These are phyloP conservation scores for Metalampra italica DNA, from an alignment of 2,888 invertebrate genomes.

Conservation along the genomic window DNA sequence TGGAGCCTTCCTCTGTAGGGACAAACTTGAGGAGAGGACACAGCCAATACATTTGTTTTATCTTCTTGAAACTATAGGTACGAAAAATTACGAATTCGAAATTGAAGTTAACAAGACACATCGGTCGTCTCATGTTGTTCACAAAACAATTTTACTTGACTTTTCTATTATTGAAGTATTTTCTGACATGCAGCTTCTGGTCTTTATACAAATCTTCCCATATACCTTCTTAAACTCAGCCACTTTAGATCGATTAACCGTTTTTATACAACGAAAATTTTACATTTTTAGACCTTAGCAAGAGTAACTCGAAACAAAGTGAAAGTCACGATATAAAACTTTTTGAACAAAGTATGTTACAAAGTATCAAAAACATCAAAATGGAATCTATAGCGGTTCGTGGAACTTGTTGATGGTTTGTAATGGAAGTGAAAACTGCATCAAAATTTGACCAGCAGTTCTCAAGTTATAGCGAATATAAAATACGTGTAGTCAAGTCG, in stretches of 20 bases:
- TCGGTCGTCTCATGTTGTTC: not conserved
- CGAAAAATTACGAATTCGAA: not conserved
- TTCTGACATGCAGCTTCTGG: not conserved
- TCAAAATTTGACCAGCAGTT: too few species aligned
- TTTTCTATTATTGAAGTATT: not conserved
- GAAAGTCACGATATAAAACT: slow-evolving; percentile 62
- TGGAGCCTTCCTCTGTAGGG: not conserved
- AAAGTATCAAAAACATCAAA: slow-evolving; percentile 45
- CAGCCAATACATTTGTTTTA: not conserved
- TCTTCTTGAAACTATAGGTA: not conserved
- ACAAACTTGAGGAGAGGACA: not conserved
- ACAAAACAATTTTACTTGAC: not conserved
- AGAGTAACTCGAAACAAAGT: slow-evolving; percentile 8
- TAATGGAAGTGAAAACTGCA: too few species aligned
- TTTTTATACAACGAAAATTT: slow-evolving; percentile 6
- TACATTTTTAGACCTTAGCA: slow-evolving; percentile 8
- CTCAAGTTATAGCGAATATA: too few species aligned
- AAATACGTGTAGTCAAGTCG: too few species aligned
- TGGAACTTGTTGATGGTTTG: slow-evolving; percentile 26
- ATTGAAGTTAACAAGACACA: not conserved
- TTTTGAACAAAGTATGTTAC: slow-evolving; percentile 40
- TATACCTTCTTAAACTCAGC: not conserved
- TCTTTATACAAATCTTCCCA: slow-evolving; percentile 3
- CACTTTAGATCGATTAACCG: not conserved
- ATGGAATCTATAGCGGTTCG: slow-evolving; percentile 31